Percentiles rank a stretch among this genome's conserved stretches.
phyloP scores from a whole-genome alignment of 2,888 invertebrate genomes.

The Horisme vitalbata region DNA sequence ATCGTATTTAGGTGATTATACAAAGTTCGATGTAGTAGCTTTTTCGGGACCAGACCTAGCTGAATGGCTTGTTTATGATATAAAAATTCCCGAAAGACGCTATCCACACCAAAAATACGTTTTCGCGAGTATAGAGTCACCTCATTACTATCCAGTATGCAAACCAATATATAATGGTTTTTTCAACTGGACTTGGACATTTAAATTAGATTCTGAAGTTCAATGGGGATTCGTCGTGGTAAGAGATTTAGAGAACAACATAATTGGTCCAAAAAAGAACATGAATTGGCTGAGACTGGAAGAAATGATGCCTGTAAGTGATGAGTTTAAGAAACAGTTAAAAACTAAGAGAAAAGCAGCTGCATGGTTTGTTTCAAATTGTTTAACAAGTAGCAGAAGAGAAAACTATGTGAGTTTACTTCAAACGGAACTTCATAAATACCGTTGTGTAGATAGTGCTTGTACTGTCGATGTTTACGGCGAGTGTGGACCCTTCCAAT shows the following conservation, averaged over 20 bases:
- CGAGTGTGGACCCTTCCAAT: constrained; percentile 33
- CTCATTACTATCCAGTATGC: constrained; percentile 51
- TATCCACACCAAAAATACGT: constrained; percentile 55
- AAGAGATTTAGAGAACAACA: constrained; percentile 44
- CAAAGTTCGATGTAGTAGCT: constrained; percentile 38
- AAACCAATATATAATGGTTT: constrained; percentile 43
- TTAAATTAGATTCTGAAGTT: constrained; percentile 55
- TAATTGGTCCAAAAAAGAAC: constrained; percentile 55
- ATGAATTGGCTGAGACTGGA: constrained; percentile 56
- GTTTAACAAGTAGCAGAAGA: constrained; percentile 31
- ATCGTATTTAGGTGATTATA: constrained; percentile 30
- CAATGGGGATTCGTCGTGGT: constrained; percentile 55
- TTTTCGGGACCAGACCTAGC: constrained; percentile 34
- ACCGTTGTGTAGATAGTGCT: neutral
- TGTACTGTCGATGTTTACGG: constrained; percentile 40
- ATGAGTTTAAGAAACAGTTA: constrained; percentile 44
- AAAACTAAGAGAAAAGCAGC: constrained; percentile 43
- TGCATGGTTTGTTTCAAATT: constrained; percentile 51
- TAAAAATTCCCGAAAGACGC: constrained; percentile 39
- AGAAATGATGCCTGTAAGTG: constrained; percentile 46
- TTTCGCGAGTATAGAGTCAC: constrained; percentile 57
- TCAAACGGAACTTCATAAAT: constrained; percentile 26
- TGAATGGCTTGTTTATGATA: neutral
- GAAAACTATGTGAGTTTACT: constrained; percentile 26
- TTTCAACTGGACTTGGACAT: constrained; percentile 69